Percentiles rank a stretch among this genome's conserved stretches.
phyloP scores from a whole-genome alignment of 2,113 vertebrate genomes.

The Pachycephala philippinensis region DNA sequence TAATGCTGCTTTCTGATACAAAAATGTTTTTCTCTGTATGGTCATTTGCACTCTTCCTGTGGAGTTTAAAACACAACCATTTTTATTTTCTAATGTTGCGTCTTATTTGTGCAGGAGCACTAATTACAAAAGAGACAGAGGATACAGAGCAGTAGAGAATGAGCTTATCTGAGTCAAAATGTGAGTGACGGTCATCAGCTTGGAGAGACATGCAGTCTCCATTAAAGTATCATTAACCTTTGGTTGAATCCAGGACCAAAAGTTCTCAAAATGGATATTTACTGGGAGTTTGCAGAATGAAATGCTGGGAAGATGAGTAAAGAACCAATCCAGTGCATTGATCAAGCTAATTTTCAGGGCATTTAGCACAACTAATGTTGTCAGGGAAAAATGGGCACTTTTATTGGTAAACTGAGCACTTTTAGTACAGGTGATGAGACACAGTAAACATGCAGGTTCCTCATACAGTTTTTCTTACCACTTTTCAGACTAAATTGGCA shows the following conservation, averaged over 20 bases:
- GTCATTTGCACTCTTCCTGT: neutral
- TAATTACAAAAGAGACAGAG: neutral
- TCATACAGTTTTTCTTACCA: neutral
- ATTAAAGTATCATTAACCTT: neutral
- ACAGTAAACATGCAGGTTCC: neutral
- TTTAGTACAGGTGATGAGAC: neutral
- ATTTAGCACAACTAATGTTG: neutral
- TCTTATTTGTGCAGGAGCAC: neutral
- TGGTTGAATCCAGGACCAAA: neutral
- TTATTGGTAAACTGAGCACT: neutral
- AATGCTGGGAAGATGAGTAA: neutral
- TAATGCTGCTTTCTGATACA: neutral
- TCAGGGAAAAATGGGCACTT: neutral
- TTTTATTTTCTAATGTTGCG: neutral
- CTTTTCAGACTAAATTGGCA: neutral
- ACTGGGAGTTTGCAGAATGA: neutral
- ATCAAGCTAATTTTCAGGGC: neutral
- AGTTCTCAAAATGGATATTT: neutral
- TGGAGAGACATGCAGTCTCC: neutral
- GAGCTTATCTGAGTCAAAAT: neutral
- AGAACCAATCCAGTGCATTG: neutral
- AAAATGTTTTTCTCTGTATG: neutral
- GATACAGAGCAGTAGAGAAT: neutral
- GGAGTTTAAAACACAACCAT: neutral
- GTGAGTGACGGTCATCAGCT: neutral